A percentile compares a stretch with the other conserved stretches of the same genome.
Evolutionary conservation across 2,797 vertebrate species (phyloP).

Genomic region (Eleutherodactylus coqui): DNA sequence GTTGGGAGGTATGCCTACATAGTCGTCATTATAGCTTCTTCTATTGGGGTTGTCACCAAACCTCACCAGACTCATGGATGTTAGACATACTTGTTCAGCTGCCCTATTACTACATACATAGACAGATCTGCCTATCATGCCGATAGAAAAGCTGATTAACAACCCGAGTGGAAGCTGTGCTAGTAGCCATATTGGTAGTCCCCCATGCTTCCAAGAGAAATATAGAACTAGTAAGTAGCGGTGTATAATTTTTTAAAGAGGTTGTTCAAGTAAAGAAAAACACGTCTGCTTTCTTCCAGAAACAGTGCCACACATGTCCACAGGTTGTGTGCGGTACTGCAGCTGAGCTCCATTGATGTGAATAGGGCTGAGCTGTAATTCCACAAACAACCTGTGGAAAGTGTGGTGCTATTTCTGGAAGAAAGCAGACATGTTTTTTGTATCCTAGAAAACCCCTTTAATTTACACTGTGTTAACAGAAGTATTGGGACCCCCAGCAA

Average conservation of each 20-base stretch:
- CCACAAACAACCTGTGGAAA: neutral
- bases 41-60: neutral
- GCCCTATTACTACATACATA: no score
- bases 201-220: no score
- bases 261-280: neutral
- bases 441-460: no score
- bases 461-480: no score
- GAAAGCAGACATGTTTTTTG: no score
- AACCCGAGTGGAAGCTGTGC: neutral
- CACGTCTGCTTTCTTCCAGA: neutral
- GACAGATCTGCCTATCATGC: no score
- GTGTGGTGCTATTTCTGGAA: neutral
- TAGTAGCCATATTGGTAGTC: neutral
- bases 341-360: no score
- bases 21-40: neutral
- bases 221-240: neutral
- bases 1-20: no score
- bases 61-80: neutral
- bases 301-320: neutral
- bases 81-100: neutral
- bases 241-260: neutral
- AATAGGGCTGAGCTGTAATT: neutral
- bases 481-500: no score
- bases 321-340: neutral
- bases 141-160: neutral